A percentile compares a stretch with the other conserved stretches of the same genome.
phyloP scores from a whole-genome alignment of 2,888 invertebrate species.

The Scrobipalpa atriplicella region DNA sequence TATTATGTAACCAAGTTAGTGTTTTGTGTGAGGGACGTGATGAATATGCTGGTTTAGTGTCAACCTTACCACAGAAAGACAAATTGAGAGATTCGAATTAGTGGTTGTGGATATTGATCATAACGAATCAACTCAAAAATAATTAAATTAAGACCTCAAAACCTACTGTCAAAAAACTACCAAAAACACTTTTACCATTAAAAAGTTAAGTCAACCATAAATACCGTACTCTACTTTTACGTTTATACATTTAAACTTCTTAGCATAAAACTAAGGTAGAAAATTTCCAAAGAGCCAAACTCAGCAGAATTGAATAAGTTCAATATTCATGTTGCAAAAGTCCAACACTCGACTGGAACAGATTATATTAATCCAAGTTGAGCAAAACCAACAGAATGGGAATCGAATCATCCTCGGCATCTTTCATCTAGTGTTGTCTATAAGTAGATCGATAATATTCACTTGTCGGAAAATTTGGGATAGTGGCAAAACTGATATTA shows the following conservation, averaged over 20 bases:
- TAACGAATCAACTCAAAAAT: no score
- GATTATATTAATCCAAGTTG: constrained; percentile 23
- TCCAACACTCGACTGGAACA: constrained; percentile 20
- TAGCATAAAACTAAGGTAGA: background rate
- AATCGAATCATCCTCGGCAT: constrained; percentile 20
- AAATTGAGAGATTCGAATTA: no score
- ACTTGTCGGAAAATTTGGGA: background rate
- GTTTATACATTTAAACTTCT: no score
- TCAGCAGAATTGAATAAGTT: constrained; percentile 11
- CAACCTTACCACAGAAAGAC: background rate
- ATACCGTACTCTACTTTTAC: no score
- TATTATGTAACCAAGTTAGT: constrained; percentile 20
- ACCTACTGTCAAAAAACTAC: no score
- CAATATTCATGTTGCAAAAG: constrained; percentile 16
- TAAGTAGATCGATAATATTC: background rate
- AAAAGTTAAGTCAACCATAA: no score
- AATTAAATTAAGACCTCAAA: no score
- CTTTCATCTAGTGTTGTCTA: background rate
- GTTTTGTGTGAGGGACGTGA: constrained; percentile 17
- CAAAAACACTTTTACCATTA: no score
- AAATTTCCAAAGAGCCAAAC: background rate
- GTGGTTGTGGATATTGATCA: no score
- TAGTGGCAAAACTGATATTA: no score
- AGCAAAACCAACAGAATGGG: constrained; percentile 16
- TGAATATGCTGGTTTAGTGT: background rate